phyloP scores from a whole-genome alignment of 2,113 vertebrate species.

The Aegotheles bennettii region DNA sequence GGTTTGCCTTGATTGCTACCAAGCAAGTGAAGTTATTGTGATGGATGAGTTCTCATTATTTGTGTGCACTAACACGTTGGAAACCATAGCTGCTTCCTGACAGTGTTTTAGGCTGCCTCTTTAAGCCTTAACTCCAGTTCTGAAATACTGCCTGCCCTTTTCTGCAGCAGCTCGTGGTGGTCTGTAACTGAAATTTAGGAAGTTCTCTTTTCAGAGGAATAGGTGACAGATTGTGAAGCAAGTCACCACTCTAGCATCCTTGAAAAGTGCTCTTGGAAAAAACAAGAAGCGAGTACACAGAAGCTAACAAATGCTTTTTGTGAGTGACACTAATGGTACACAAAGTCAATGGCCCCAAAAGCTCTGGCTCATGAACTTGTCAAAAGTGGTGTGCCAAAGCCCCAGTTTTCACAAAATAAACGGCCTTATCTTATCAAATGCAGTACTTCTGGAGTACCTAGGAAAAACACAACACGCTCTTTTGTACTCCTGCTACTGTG shows the following conservation, averaged over 20 bases:
- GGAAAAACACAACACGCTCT: neutral
- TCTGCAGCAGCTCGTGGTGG: neutral
- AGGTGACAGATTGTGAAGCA: neutral
- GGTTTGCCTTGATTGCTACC: neutral
- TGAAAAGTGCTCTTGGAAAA: neutral
- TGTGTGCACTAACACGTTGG: neutral
- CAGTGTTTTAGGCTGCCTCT: neutral
- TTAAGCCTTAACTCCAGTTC: neutral
- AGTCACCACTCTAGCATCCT: neutral
- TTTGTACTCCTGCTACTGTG: neutral
- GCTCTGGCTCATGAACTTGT: neutral
- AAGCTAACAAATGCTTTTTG: neutral
- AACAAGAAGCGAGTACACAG: neutral
- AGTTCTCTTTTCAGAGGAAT: neutral
- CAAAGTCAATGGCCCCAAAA: neutral
- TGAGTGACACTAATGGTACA: accelerated
- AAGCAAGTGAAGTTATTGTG: neutral
- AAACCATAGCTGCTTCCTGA: neutral
- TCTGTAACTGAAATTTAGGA: neutral
- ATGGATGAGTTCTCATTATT: neutral
- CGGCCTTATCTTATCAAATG: neutral
- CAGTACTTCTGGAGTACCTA: neutral
- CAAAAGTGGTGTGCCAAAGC: neutral
- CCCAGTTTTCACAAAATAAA: neutral
- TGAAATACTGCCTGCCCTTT: neutral